Conservation (phyloP, 2,113 vertebrate species). For the Ctenodactylus gundi region DNA sequence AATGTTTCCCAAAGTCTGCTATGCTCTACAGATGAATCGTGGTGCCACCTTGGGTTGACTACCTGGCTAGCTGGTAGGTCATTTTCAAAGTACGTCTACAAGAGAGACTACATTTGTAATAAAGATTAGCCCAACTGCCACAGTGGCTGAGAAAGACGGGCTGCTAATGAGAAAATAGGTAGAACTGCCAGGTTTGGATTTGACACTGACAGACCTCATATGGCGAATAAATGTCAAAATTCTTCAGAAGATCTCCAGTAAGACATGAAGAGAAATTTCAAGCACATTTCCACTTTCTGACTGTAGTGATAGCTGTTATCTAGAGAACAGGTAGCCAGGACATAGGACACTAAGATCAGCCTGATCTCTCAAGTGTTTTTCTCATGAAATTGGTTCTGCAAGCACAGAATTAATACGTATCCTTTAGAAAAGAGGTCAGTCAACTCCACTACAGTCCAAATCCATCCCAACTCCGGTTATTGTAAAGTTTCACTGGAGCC, state of each 20-base stretch:
- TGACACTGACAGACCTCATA: slow-evolving; percentile 67
- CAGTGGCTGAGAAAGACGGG: neutral
- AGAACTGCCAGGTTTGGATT: neutral
- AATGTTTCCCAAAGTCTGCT: neutral
- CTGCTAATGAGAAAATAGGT: neutral
- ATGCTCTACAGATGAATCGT: neutral
- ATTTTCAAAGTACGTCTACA: slow-evolving; percentile 4
- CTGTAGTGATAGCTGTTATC: slow-evolving; percentile 79
- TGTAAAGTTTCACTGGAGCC: slow-evolving; percentile 9
- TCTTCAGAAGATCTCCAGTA: slow-evolving; percentile 81
- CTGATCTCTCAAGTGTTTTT: neutral
- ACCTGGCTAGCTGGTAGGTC: neutral
- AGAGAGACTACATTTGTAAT: neutral
- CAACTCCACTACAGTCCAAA: neutral
- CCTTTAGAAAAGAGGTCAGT: neutral
- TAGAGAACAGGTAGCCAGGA: slow-evolving; percentile 66
- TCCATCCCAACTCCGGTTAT: neutral
- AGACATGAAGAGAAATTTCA: slow-evolving; percentile 68
- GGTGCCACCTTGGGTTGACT: neutral
- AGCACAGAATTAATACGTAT: slow-evolving; percentile 42
- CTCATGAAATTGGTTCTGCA: slow-evolving; percentile 9
- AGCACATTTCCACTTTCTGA: slow-evolving; percentile 76
- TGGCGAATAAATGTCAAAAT: slow-evolving; percentile 80
- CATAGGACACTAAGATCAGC: neutral
- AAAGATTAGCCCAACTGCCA: neutral